phyloP scores from a whole-genome alignment of 2,888 invertebrate genomes.

The Microplitis deprimator region DNA sequence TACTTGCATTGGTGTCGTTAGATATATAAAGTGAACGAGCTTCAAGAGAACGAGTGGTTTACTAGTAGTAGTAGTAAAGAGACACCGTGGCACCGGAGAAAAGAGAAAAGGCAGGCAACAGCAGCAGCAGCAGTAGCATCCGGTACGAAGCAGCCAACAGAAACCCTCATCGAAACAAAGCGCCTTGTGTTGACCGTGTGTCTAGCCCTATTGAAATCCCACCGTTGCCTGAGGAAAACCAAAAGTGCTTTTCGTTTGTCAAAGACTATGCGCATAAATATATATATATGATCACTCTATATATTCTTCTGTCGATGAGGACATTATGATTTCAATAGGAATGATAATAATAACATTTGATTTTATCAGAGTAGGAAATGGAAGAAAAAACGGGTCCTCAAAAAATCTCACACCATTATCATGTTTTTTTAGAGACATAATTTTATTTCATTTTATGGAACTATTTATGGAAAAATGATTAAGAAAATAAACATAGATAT shows the following conservation, averaged over 20 bases:
- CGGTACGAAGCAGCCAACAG: constrained; percentile 21
- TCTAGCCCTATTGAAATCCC: constrained; percentile 62
- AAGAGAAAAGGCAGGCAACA: constrained; percentile 42
- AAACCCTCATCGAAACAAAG: constrained; percentile 63
- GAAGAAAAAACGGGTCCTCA: too few species aligned
- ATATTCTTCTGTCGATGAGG: too few species aligned
- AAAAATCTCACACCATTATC: too few species aligned
- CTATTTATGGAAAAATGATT: not conserved
- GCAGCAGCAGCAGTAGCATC: constrained; percentile 32
- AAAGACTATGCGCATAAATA: constrained; percentile 41
- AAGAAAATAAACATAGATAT: not conserved
- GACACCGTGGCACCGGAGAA: constrained; percentile 20
- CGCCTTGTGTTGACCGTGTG: constrained; percentile 62
- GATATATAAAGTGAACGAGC: constrained; percentile 41
- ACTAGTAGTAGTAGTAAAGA: not conserved
- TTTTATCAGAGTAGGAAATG: too few species aligned
- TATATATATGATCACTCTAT: not conserved
- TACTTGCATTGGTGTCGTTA: constrained; percentile 49
- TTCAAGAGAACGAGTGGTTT: constrained; percentile 30
- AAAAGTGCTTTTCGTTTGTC: constrained; percentile 41
- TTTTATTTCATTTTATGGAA: not conserved
- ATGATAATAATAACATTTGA: too few species aligned
- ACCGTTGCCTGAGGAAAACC: constrained; percentile 48
- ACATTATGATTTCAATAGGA: too few species aligned
- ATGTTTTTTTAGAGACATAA: not conserved